Conservation (phyloP, 2,888 invertebrate species). For the Ophonus ardosiacus region DNA sequence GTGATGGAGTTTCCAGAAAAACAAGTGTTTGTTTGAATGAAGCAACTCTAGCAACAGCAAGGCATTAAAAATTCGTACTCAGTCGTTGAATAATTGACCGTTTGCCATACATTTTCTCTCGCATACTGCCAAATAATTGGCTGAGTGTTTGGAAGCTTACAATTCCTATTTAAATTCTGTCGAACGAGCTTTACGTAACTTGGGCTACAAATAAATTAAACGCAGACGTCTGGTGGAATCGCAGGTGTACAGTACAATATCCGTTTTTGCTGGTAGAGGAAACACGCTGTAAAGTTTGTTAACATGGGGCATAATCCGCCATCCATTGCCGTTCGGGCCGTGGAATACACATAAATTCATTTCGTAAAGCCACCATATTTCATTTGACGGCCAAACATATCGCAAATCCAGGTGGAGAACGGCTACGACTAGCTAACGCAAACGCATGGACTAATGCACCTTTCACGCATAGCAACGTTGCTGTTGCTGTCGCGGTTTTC, state of each 20-base stretch:
- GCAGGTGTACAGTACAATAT: conserved; percentile 53
- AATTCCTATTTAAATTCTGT: conserved; percentile 57
- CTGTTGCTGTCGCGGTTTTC: conserved; percentile 1
- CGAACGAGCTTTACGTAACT: conserved; percentile 44
- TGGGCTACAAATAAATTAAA: conserved; percentile 56
- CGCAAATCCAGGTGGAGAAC: conserved; percentile 45
- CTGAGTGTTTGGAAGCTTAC: conserved; percentile 7
- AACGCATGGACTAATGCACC: conserved; percentile 38
- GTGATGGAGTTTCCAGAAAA: not conserved
- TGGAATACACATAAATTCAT: conserved; percentile 57
- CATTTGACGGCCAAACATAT: conserved; percentile 58
- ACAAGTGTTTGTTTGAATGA: conserved; percentile 3
- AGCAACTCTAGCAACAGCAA: not conserved
- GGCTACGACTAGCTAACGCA: not conserved
- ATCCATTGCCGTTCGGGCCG: conserved; percentile 53
- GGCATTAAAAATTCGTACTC: conserved; percentile 11
- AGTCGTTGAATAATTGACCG: conserved; percentile 13
- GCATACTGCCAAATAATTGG: conserved; percentile 27
- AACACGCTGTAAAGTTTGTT: conserved; percentile 52
- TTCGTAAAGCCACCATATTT: conserved; percentile 59
- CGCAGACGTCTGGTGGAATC: conserved; percentile 10
- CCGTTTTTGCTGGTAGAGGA: conserved; percentile 42
- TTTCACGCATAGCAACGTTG: not conserved
- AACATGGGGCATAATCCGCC: conserved; percentile 56
- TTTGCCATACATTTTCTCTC: not conserved